Percentiles rank a stretch among this genome's conserved stretches.
phyloP scores from a whole-genome alignment of 2,888 invertebrate species.

The Cheilosia pagana region DNA sequence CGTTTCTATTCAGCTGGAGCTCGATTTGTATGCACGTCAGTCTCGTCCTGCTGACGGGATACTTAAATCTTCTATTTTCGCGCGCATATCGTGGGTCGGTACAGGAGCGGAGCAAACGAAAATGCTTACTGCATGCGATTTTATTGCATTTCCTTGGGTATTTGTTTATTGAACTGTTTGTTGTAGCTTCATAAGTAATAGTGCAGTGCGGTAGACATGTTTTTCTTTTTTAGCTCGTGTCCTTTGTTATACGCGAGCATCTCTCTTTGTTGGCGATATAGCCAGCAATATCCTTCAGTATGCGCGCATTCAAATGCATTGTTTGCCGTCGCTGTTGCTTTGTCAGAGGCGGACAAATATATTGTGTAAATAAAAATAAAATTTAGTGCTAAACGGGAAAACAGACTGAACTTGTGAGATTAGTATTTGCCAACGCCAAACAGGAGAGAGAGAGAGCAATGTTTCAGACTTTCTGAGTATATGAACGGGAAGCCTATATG shows the following conservation, averaged over 20 bases:
- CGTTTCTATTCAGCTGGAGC: slow-evolving; percentile 42
- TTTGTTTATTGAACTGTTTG: slow-evolving; percentile 74
- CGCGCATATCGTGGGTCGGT: slow-evolving; percentile 51
- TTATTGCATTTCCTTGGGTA: slow-evolving; percentile 68
- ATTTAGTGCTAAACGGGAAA: slow-evolving; percentile 61
- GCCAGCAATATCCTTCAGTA: slow-evolving; percentile 55
- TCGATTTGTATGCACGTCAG: slow-evolving; percentile 74
- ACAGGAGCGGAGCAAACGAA: slow-evolving; percentile 5
- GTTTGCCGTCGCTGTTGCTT: slow-evolving; percentile 39
- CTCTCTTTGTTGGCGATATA: slow-evolving; percentile 37
- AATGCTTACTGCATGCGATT: slow-evolving; percentile 70
- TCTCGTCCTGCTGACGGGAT: slow-evolving; percentile 73
- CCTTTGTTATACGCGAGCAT: slow-evolving; percentile 31
- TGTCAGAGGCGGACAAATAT: slow-evolving; percentile 59
- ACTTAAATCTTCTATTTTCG: slow-evolving; percentile 72
- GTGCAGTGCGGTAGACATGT: slow-evolving; percentile 4
- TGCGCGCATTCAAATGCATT: slow-evolving; percentile 60
- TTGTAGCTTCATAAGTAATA: slow-evolving; percentile 39
- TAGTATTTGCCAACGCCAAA: slow-evolving; percentile 68
- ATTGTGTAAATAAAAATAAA: slow-evolving; percentile 64
- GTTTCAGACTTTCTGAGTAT: slow-evolving; percentile 17
- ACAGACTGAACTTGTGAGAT: slow-evolving; percentile 63
- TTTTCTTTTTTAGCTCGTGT: slow-evolving; percentile 25
- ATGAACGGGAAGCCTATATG: slow-evolving; percentile 1
- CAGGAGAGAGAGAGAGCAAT: slow-evolving; percentile 30